phyloP scores from a whole-genome alignment of 2,888 invertebrate genomes.

The Cheilosia urbana region DNA sequence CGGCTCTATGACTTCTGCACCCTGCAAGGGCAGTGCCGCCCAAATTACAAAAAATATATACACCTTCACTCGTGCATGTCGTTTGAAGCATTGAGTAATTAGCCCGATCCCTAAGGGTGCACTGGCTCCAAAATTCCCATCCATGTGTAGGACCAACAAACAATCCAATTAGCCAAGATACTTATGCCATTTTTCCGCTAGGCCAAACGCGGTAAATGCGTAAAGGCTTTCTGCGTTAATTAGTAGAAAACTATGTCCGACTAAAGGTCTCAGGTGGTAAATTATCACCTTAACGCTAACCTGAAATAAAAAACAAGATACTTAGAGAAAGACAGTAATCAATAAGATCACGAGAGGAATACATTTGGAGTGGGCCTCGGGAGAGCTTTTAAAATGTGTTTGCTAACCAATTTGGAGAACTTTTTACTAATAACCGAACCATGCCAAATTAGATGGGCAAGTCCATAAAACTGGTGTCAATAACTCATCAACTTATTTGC shows the following conservation, averaged over 20 bases:
- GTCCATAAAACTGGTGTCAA: not conserved
- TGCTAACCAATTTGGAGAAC: not conserved
- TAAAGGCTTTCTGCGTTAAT: slow-evolving; percentile 44
- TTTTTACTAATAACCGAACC: not conserved
- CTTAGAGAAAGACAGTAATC: not conserved
- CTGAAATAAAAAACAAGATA: not conserved
- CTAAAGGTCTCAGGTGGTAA: slow-evolving; percentile 15
- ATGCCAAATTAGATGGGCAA: not conserved
- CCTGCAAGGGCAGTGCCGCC: not conserved
- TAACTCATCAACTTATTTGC: no score
- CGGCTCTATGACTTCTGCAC: slow-evolving; percentile 13
- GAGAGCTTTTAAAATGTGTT: slow-evolving; percentile 3
- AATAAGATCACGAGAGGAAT: not conserved
- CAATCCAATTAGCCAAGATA: slow-evolving; percentile 38
- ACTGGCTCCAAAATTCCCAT: slow-evolving; percentile 13
- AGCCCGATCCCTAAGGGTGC: slow-evolving; percentile 20
- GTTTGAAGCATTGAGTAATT: slow-evolving; percentile 36
- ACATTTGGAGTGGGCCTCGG: not conserved
- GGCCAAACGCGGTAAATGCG: not conserved
- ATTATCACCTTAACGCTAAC: slow-evolving; percentile 6
- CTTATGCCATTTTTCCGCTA: not conserved
- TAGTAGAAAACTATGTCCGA: slow-evolving; percentile 25
- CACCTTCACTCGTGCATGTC: not conserved
- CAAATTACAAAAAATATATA: not conserved
- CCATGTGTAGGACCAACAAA: slow-evolving; percentile 26